Evolutionary conservation across 2,113 vertebrate species (phyloP).

Genomic region (Sula dactylatra): DNA sequence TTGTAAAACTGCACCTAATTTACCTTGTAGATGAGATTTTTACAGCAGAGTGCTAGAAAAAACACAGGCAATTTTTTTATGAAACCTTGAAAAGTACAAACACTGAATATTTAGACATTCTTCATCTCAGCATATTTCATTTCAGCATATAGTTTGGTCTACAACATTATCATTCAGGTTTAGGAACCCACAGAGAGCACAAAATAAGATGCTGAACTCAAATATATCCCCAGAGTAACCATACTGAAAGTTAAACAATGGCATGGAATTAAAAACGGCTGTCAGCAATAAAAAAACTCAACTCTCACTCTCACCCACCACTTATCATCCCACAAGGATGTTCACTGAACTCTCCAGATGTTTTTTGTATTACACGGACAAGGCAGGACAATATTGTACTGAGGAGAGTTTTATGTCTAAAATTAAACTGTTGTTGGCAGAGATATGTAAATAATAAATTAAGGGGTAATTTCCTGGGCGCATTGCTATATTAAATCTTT

Average conservation of each 20-base stretch:
- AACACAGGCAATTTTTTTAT: background rate
- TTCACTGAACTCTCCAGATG: background rate
- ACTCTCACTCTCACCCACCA: background rate
- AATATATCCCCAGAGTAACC: background rate
- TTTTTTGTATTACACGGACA: background rate
- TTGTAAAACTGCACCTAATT: background rate
- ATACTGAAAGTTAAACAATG: background rate
- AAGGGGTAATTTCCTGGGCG: background rate
- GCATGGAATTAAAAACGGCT: background rate
- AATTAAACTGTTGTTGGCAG: constrained; percentile 1
- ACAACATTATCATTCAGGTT: background rate
- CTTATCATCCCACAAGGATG: background rate
- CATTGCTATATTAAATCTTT: background rate
- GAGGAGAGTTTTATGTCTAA: background rate
- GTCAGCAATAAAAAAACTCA: background rate
- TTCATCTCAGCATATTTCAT: background rate
- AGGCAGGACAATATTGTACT: background rate
- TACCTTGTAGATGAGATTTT: background rate
- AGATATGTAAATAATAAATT: background rate
- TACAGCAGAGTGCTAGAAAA: background rate
- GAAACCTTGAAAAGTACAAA: background rate
- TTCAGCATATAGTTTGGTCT: background rate
- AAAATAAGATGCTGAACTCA: background rate
- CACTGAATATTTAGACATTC: background rate
- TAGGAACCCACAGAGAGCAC: background rate